Conservation (phyloP, 1,140 invertebrate genomes). For the Papilio helenus region DNA sequence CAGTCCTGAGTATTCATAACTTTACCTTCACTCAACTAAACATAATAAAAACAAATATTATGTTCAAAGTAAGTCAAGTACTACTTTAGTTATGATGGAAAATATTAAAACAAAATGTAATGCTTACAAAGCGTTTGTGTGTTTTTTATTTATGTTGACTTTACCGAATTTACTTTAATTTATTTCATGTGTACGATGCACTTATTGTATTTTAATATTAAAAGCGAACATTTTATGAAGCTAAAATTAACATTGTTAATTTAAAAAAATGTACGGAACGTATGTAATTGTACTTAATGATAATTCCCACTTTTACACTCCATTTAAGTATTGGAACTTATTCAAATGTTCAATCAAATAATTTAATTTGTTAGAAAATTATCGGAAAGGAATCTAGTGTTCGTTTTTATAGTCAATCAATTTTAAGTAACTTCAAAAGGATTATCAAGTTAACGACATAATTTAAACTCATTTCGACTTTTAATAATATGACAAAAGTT, state of each 20-base stretch:
- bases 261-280: background rate
- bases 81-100: constrained; percentile 6
- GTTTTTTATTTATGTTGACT: constrained; percentile 7
- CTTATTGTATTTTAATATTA: background rate
- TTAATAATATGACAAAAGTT: too few species aligned
- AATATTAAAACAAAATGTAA: constrained; percentile 14
- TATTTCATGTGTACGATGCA: background rate
- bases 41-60: constrained; percentile 7
- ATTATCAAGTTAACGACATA: too few species aligned
- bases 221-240: background rate
- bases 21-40: constrained; percentile 9
- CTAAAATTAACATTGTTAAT: background rate
- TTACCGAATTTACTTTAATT: constrained; percentile 1
- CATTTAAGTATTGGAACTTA: background rate
- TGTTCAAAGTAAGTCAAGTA: constrained; percentile 18
- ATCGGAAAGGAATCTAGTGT: too few species aligned
- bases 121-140: constrained; percentile 12
- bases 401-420: too few species aligned
- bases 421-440: too few species aligned
- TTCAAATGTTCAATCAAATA: too few species aligned
- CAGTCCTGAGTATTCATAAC: background rate
- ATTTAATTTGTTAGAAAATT: too few species aligned
- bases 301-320: background rate
- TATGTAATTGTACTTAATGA: background rate
- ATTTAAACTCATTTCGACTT: too few species aligned